Conservation (phyloP, 2,888 invertebrate species). For the Autographa gamma region DNA sequence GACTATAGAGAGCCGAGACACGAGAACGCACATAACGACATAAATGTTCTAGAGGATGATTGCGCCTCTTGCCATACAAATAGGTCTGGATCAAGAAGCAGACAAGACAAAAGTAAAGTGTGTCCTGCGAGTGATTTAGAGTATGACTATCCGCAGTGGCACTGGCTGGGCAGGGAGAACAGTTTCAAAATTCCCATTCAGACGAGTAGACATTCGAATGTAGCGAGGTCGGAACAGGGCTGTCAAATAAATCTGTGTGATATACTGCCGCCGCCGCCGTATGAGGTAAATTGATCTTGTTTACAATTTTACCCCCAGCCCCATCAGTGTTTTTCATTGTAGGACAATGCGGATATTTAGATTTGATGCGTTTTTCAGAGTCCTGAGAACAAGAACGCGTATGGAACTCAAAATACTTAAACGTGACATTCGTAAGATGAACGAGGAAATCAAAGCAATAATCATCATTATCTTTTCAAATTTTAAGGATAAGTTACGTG, state of each 20-base stretch:
- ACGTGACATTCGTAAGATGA: constrained; percentile 26
- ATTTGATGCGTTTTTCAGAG: constrained; percentile 75
- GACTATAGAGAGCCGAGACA: constrained; percentile 84
- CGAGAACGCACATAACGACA: constrained; percentile 81
- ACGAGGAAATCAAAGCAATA: constrained; percentile 57
- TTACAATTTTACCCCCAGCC: constrained; percentile 67
- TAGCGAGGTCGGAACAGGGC: constrained; percentile 85
- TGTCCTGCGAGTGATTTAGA: constrained; percentile 86
- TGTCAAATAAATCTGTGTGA: constrained; percentile 91
- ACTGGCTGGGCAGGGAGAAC: constrained; percentile 86
- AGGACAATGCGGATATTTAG: constrained; percentile 60
- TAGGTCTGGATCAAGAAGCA: constrained; percentile 84
- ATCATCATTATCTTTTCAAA: constrained; percentile 58
- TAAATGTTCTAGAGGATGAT: constrained; percentile 83
- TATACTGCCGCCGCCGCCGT: constrained; percentile 90
- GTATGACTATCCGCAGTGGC: constrained; percentile 87
- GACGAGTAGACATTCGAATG: constrained; percentile 84
- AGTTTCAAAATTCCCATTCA: constrained; percentile 88
- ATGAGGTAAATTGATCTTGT: constrained; percentile 87
- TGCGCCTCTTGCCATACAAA: constrained; percentile 85
- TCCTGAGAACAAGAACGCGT: constrained; percentile 80
- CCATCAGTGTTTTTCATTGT: constrained; percentile 62
- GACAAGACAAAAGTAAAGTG: constrained; percentile 87
- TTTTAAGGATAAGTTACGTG: constrained; percentile 50
- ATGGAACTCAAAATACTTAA: constrained; percentile 62